Base-by-base conservation (phyloP, 2,797 vertebrate genomes). In the Pseudochirops corinnae region DNA sequence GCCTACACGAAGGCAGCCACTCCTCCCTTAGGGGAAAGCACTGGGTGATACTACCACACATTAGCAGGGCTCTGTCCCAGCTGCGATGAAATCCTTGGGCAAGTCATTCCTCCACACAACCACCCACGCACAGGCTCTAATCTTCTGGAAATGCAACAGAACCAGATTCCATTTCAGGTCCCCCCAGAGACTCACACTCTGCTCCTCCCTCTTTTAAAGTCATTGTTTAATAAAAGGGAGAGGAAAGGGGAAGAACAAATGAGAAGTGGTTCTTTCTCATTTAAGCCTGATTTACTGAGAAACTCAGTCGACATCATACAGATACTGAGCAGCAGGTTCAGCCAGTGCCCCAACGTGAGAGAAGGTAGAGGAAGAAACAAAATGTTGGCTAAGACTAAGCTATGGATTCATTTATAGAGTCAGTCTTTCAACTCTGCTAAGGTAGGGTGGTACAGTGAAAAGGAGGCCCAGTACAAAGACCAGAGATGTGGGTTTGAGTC, bases 31-130 rank as follows among this genome's bases (percentile, higher is more conserved):
- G n/a, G 0, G 5, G 18, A 33, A 39, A 28, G 53, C 33, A n/a
- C 12, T 33, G 0, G 9, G 33, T 2, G 60, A 5, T 0, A 0
- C 10, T 21, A 0, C 10, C 62, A 0, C 0, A 0, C 16, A 0
- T 31, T 24, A 87, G 39, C 21, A 87, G 74, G 74, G 21, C 50
- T 0, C n/a, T 5, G 29, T 39, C 39, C 39, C n/a, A 6, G 12
- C 55, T 2, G 0, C 0, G 21, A 0, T 0, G 1, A 10, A 46
- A 14, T 87, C 12, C 28, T 0, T 3, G 5, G n/a, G 28, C 3
- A 53, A 46, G 39, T 87, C 39, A 0, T n/a, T 67, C 57, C 95
- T 67, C 26, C 0, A 24, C 67, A 58, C 1, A 4, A 0, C 5
- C 2, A 53, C 21, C 57, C 58, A 56, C 29, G 55, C 28, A 26